Evolutionary conservation across 1,140 invertebrate species (phyloP), one percentile per base, ranked within the genome.

Genomic region (Tetramorium parvispinum): DNA sequence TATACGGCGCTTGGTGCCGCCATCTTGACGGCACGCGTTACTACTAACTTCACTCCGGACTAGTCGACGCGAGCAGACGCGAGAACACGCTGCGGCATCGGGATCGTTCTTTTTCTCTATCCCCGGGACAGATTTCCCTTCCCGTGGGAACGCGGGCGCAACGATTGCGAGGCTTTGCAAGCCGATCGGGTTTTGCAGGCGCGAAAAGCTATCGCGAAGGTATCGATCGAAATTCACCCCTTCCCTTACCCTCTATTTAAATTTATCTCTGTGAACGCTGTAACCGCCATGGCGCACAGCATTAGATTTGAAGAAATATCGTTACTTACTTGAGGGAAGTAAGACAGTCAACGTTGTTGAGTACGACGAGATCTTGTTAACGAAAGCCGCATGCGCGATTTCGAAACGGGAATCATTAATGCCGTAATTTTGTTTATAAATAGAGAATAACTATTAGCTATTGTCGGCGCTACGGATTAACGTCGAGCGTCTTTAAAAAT

Each of bases 21-120:
- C 90, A 88, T 68, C 91, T 65, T n/a, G 68, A 40, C 87, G 51
- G 68, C 88, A 91, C 70, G 73, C 90, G 46, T 81, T 43, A 13
- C 10, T 85, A 88, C 51, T 85, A 78, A 76, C 37, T 76, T 43
- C 16, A 13, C 70, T 73, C n/a, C 11, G 4, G 13, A 49, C 8
- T 6, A 51, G 24, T 27, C 18, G 16, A 37, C n/a, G 13, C 51
- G 51, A 75, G 18, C n/a, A n/a, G n/a, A 37, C 70, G 46, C 18
- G 37, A 37, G 37, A 37, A 37, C 37, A 46, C 43, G 43, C n/a
- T 68, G 2, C n/a, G 21, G 13, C 7, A 18, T 53, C 46, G 16
- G 3, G 43, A 71, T 8, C 32, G 27, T 3, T n/a, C 24, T 40
- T 55, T 37, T 32, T 16, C 7, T 40, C 13, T 43, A 10, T 57